Conservation (phyloP, 2,113 vertebrate species). For the Burhinus oedicnemus region DNA sequence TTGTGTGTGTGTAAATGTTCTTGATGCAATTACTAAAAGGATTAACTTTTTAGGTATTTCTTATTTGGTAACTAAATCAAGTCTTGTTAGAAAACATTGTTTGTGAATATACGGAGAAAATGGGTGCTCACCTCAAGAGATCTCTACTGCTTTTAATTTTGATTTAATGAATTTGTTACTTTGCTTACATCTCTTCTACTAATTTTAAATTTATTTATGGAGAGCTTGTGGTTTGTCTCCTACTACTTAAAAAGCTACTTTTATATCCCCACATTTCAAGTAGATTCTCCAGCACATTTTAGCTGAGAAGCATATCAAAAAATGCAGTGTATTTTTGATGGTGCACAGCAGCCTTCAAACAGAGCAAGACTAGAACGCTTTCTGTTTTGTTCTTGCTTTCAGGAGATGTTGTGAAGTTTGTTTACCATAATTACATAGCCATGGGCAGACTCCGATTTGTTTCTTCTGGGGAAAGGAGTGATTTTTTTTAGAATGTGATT, state of each 20-base stretch:
- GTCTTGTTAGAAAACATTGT: background rate
- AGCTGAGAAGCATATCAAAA: background rate
- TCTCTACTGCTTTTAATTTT: background rate
- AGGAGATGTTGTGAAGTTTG: background rate
- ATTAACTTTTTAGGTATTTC: background rate
- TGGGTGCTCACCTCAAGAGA: background rate
- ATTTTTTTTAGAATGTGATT: background rate
- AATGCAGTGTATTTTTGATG: background rate
- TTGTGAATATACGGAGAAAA: background rate
- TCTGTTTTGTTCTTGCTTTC: background rate
- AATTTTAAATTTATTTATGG: constrained; percentile 3
- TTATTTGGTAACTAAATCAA: background rate
- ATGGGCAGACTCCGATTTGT: background rate
- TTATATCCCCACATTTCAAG: background rate
- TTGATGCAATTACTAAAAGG: background rate
- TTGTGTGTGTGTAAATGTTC: background rate
- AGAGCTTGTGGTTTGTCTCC: background rate
- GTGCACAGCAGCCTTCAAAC: background rate
- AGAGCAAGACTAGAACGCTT: background rate
- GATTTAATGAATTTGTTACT: background rate
- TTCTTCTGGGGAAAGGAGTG: background rate
- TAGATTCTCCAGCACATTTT: background rate
- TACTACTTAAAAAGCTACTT: background rate
- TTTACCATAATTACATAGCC: background rate
- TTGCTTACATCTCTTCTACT: background rate